These are phyloP conservation scores for Cyclina sinensis DNA, from an alignment of 1,140 invertebrate genomes.

Conservation along the genomic window DNA sequence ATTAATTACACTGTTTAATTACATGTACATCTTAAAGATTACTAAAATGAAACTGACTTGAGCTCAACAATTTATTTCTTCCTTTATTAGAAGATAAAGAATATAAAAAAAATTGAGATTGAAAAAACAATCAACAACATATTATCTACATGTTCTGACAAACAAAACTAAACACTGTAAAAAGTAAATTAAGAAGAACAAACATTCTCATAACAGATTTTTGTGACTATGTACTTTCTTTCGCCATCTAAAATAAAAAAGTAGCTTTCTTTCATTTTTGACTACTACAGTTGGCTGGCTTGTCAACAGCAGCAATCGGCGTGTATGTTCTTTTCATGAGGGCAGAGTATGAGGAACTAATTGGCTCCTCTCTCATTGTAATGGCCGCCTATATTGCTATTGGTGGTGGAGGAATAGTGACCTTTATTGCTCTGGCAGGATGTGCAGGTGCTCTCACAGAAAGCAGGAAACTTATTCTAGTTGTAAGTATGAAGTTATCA, in stretches of 20 bases:
- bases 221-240: not conserved
- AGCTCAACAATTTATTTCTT: no score
- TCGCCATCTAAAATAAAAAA: not conserved
- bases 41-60: no score
- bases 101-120: not conserved
- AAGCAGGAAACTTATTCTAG: constrained; percentile 9
- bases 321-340: not conserved
- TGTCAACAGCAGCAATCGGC: not conserved
- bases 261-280: not conserved
- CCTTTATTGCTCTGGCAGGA: not conserved
- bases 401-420: not conserved
- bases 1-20: no score
- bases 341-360: constrained; percentile 8
- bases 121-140: not conserved
- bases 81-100: no score
- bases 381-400: constrained; percentile 28
- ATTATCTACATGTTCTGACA: no score
- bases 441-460: not conserved
- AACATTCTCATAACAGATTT: no score
- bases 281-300: not conserved
- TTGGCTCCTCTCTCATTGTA: constrained; percentile 16
- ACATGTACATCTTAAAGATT: no score
- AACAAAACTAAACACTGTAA: not conserved
- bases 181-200: no score
- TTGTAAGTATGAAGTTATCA: not conserved